Conservation (phyloP, 2,113 vertebrate species). For the Sorex araneus region DNA sequence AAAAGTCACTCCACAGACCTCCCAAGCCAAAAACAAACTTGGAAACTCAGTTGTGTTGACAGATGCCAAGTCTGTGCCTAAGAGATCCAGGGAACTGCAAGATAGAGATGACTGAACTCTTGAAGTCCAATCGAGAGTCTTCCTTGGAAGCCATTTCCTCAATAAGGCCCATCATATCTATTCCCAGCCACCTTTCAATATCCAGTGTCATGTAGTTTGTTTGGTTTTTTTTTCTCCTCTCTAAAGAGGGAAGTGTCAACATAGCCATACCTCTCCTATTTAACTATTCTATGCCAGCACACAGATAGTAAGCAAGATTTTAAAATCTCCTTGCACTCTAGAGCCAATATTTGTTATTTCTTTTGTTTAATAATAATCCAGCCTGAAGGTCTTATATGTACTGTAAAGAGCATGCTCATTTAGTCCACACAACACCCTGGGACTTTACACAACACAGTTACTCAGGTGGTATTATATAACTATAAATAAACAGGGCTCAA, state of each 20-base stretch:
- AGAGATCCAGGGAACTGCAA: not conserved
- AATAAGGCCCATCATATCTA: not conserved
- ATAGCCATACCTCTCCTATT: not conserved
- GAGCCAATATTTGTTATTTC: not conserved
- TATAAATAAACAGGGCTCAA: not conserved
- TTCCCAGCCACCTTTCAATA: not conserved
- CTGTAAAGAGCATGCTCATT: not conserved
- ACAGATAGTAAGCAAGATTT: not conserved
- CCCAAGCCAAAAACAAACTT: not conserved
- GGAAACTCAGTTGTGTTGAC: not conserved
- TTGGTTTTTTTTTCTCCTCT: not conserved
- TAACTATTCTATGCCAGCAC: not conserved
- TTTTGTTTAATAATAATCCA: conserved; percentile 15
- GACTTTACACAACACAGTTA: not conserved
- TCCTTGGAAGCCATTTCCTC: not conserved
- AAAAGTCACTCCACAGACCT: not conserved
- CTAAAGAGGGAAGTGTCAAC: not conserved
- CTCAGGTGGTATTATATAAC: not conserved
- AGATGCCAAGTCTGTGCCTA: not conserved
- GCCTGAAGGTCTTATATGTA: not conserved
- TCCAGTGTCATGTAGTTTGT: not conserved
- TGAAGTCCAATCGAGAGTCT: not conserved
- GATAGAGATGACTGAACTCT: not conserved
- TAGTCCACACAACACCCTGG: not conserved
- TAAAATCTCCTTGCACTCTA: not conserved